Percentiles rank a stretch among this genome's conserved stretches.
These are phyloP conservation scores for Dilophus febrilis DNA, from an alignment of 2,888 invertebrate genomes.

Conservation along the genomic window DNA sequence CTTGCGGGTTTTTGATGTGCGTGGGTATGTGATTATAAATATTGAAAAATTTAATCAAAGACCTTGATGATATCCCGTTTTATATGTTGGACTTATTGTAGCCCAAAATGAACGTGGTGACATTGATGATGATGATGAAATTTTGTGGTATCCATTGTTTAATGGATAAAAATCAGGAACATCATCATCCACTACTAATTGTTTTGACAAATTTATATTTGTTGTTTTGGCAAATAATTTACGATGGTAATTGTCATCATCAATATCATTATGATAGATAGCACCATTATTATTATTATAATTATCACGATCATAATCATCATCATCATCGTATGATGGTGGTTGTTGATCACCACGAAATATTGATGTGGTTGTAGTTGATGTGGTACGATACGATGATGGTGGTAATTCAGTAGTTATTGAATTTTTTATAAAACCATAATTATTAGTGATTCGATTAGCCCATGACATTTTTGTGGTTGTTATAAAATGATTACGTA, in stretches of 20 bases:
- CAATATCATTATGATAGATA: no score
- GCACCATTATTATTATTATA: no score
- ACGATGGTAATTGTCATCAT: background rate
- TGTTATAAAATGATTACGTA: background rate
- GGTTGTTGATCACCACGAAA: conserved; percentile 6
- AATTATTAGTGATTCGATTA: no score
- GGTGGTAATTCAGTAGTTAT: background rate
- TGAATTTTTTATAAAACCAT: background rate
- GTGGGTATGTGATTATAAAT: no score
- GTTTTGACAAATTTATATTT: no score
- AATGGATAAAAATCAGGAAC: background rate
- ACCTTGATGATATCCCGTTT: background rate
- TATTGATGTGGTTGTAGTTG: background rate
- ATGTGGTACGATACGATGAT: background rate
- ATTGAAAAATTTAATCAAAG: no score
- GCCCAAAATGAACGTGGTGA: background rate
- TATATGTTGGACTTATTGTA: conserved; percentile 1
- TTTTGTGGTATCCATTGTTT: background rate
- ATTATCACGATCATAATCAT: no score
- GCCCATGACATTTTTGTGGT: no score
- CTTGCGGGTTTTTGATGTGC: background rate
- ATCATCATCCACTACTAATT: no score
- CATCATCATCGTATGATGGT: conserved; percentile 1
- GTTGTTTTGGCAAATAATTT: background rate
- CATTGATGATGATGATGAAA: background rate